phyloP scores from a whole-genome alignment of 2,113 vertebrate genomes.

The Numida meleagris region DNA sequence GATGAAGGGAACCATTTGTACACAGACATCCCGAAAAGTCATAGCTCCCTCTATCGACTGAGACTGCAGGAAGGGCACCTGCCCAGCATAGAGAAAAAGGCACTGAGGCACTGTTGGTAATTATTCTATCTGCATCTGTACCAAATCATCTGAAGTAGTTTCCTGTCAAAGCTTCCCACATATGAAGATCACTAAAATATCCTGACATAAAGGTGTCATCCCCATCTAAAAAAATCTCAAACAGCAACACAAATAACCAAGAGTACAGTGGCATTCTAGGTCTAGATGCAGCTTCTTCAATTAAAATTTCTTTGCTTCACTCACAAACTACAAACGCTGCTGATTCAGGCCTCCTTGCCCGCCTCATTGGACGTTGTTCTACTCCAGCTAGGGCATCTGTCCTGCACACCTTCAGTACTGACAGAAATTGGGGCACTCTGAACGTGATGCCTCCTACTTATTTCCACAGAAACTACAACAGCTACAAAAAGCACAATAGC shows the following conservation, averaged over 20 bases:
- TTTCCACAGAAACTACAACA: too few relatives aligned
- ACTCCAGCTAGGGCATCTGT: not conserved
- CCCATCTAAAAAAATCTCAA: not conserved
- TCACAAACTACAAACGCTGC: rapidly evolving
- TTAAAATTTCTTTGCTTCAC: rapidly evolving
- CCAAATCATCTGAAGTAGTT: not conserved
- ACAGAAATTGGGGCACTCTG: not conserved
- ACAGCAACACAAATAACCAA: not conserved
- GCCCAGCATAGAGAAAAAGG: too few relatives aligned
- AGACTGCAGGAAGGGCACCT: not conserved
- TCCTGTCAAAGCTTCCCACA: not conserved
- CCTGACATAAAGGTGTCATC: too few relatives aligned
- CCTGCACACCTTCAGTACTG: not conserved
- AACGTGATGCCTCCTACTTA: not conserved
- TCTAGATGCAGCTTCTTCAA: not conserved
- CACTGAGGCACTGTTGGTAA: rapidly evolving
- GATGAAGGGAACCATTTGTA: rapidly evolving
- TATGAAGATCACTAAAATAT: not conserved
- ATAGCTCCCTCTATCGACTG: not conserved
- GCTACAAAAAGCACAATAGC: too few relatives aligned
- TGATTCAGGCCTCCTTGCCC: rapidly evolving
- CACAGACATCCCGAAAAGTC: not conserved
- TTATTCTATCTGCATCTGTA: not conserved
- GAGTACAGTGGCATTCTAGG: too few relatives aligned
- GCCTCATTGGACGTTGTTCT: not conserved